phyloP scores from a whole-genome alignment of 2,113 vertebrate genomes.

The Struthidea cinerea region DNA sequence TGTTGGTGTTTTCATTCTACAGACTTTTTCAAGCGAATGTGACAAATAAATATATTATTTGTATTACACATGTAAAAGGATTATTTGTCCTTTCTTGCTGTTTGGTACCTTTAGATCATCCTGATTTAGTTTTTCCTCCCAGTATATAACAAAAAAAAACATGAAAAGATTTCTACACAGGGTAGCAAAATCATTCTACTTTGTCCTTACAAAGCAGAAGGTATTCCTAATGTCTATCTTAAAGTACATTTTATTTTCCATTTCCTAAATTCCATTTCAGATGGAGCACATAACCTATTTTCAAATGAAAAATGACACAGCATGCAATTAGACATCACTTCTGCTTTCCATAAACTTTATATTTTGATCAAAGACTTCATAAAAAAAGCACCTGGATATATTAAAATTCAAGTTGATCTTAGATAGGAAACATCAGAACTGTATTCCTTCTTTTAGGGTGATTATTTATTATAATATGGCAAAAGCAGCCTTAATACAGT shows the following conservation, averaged over 20 bases:
- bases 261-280: background rate
- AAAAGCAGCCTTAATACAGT: background rate
- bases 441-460: background rate
- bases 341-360: background rate
- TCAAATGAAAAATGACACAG: background rate
- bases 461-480: background rate
- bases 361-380: background rate
- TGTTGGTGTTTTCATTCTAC: background rate
- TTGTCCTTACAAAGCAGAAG: background rate
- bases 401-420: background rate
- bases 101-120: background rate
- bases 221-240: background rate
- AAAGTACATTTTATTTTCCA: background rate
- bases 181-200: background rate
- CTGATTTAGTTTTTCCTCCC: background rate
- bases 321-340: background rate
- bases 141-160: background rate
- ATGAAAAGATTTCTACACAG: background rate
- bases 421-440: background rate
- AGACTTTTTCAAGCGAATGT: background rate
- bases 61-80: background rate
- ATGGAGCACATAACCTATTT: background rate
- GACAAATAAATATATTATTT: background rate
- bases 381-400: background rate
- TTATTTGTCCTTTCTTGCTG: background rate